Evolutionary conservation across 2,113 vertebrate genomes (phyloP).

Genomic region (Todiramphus chloris): DNA sequence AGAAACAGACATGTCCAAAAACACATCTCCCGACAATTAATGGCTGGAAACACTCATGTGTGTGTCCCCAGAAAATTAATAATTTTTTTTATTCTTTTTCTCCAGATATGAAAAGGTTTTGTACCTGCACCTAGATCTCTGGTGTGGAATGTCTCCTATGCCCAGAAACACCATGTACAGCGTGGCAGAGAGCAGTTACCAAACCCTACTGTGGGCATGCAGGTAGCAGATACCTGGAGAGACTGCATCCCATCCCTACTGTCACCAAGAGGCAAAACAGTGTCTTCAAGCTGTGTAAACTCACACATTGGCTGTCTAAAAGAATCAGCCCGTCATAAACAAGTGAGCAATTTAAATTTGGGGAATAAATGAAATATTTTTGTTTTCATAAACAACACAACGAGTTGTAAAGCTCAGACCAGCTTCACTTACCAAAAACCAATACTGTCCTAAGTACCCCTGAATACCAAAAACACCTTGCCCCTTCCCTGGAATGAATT

Average conservation of each 20-base stretch:
- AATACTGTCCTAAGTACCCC: background rate
- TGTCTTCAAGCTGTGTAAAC: background rate
- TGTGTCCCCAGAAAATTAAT: background rate
- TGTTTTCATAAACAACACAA: background rate
- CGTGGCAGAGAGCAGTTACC: background rate
- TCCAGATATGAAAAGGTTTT: background rate
- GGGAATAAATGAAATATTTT: background rate
- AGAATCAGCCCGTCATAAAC: background rate
- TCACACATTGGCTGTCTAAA: background rate
- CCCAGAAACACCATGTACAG: background rate
- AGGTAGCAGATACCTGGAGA: background rate
- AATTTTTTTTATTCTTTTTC: background rate
- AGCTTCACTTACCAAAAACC: background rate
- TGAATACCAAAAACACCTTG: background rate
- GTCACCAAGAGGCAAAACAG: background rate
- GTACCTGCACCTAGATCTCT: background rate
- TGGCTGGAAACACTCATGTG: background rate
- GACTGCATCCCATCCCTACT: background rate
- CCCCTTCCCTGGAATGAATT: background rate
- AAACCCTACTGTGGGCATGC: background rate
- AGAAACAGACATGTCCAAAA: background rate
- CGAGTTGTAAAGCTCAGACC: background rate
- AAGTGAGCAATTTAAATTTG: background rate
- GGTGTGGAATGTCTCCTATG: background rate
- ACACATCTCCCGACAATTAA: background rate